phyloP scores from a whole-genome alignment of 2,797 vertebrate genomes.

The Enteromius radiatus region DNA sequence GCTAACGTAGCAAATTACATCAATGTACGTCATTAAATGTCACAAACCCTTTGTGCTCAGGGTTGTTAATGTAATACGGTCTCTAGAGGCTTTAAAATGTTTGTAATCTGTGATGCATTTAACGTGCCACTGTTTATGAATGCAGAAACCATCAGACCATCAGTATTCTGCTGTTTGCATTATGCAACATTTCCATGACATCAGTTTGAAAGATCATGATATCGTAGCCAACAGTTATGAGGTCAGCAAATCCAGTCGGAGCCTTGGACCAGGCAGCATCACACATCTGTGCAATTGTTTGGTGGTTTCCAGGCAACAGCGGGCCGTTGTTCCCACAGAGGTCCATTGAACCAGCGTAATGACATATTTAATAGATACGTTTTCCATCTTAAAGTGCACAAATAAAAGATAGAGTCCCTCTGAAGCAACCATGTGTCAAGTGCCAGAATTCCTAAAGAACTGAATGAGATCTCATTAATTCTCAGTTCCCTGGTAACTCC shows the following conservation, averaged over 20 bases:
- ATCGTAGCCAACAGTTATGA: conserved; percentile 39
- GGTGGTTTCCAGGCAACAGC: conserved; percentile 54
- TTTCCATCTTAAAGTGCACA: conserved; percentile 21
- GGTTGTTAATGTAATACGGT: not conserved
- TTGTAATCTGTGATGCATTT: conserved; percentile 54
- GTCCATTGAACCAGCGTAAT: conserved; percentile 32
- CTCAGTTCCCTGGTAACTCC: not conserved
- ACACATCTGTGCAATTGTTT: conserved; percentile 61
- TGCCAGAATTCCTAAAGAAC: conserved; percentile 16
- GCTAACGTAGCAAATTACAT: not conserved
- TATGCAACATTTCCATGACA: conserved; percentile 57
- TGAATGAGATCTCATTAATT: conserved; percentile 18
- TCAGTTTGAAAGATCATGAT: conserved; percentile 46
- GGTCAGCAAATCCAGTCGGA: conserved; percentile 42
- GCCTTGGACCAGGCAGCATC: conserved; percentile 46
- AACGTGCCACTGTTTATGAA: conserved; percentile 48
- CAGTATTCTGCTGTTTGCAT: conserved; percentile 38
- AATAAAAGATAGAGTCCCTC: conserved; percentile 32
- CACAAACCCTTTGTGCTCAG: conserved; percentile 5
- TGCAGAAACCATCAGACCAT: conserved; percentile 19
- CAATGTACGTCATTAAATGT: not conserved
- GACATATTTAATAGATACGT: conserved; percentile 40
- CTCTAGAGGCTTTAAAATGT: conserved; percentile 24
- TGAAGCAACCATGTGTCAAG: not conserved
- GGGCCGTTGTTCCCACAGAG: conserved; percentile 33